Base-by-base conservation (phyloP, 2,113 vertebrate genomes). In the Podarcis raffonei region DNA sequence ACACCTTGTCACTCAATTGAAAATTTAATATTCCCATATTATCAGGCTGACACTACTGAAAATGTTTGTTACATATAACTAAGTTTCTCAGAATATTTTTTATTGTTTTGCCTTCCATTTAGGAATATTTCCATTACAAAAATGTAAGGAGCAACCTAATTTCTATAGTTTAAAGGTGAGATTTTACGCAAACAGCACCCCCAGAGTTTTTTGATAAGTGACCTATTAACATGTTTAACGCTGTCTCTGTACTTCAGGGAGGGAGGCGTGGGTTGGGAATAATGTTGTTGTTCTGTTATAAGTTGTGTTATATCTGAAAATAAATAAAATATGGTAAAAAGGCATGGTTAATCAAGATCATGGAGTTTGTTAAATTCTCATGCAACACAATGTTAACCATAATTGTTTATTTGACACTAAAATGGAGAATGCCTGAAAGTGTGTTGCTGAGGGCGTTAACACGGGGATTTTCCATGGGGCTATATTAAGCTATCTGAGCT, bases 21-120 rank as follows among this genome's bases (percentile, higher is more conserved):
- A 86, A 79, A 25, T 78, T 86, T 86, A 86, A 78, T 79, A 78
- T 68, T 53, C 39, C 74, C 59, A 68, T 9, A 78, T 86, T 86
- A 86, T n/a, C 66, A 68, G 76, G 25, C 59, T 84, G 69, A 53
- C 42, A 84, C 69, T 76, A 32, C 71, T 79, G 62, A 69, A 86
- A 86, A 79, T 86, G 62, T 74, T 16, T 86, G 39, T 18, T 68
- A 20, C 39, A 69, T 69, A 42, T 53, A 79, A 86, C 30, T 53
- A 53, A 53, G 48, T 12, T 79, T 66, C 48, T 68, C 37, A 78
- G 37, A 69, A 4, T 69, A 42, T 48, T 62, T 69, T 53, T 32
- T 48, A 69, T 62, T 86, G 85, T 86, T 79, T 79, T 69, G 27
- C 39, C 79, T 86, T 53, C 62, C 6, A 68, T 42, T 86, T 30